Percentiles rank a stretch among this genome's conserved stretches.
Evolutionary conservation across 2,797 vertebrate genomes (phyloP).

Genomic region (Decapterus maruadsi): DNA sequence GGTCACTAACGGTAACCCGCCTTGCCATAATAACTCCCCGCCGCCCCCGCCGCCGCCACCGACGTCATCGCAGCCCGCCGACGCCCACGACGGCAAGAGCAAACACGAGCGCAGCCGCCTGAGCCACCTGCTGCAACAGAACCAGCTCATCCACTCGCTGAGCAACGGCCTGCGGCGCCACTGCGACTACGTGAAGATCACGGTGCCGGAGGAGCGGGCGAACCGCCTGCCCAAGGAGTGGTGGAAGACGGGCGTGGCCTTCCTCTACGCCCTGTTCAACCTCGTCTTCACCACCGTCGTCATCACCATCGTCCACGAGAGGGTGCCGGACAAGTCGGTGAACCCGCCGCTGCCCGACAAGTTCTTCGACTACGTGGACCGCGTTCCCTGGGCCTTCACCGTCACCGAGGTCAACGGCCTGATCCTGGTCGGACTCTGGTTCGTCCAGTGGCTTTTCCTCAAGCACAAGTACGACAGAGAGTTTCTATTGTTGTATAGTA

Average conservation of each 20-base stretch:
- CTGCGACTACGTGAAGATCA: constrained; percentile 91
- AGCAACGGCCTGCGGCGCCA: constrained; percentile 85
- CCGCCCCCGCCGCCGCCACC: not conserved
- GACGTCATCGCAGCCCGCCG: not conserved
- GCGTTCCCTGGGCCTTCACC: constrained; percentile 94
- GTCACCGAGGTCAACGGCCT: constrained; percentile 96
- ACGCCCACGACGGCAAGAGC: not conserved
- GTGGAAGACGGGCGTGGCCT: constrained; percentile 96
- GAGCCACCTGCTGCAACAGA: constrained; percentile 74
- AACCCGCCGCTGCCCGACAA: constrained; percentile 97
- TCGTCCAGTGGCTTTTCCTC: constrained; percentile 93
- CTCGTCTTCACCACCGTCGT: constrained; percentile 93
- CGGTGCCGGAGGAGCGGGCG: constrained; percentile 83
- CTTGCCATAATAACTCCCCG: not conserved
- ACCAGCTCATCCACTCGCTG: constrained; percentile 80
- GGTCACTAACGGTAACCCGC: constrained; percentile 49
- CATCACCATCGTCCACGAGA: constrained; percentile 95
- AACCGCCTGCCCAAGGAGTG: constrained; percentile 91
- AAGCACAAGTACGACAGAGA: constrained; percentile 89
- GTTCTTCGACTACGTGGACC: constrained; percentile 95
- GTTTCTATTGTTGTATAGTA: not conserved
- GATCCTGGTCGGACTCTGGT: constrained; percentile 90
- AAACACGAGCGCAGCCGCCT: constrained; percentile 65
- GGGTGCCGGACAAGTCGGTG: constrained; percentile 93
- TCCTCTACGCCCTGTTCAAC: constrained; percentile 91